These are phyloP conservation scores for Xenopus borealis DNA, from an alignment of 2,113 vertebrate species.

Conservation along the genomic window DNA sequence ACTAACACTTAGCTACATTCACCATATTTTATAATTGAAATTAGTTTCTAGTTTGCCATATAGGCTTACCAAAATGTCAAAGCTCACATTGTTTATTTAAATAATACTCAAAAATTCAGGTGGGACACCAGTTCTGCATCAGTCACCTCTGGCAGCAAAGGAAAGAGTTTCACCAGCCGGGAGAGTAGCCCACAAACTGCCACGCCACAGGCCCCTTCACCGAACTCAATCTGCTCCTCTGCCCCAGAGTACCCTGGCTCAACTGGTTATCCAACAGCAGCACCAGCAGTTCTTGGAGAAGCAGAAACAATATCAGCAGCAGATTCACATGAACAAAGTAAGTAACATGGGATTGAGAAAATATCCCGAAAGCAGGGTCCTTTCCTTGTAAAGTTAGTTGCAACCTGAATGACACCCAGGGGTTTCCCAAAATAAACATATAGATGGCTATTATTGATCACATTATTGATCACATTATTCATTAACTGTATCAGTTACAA, in stretches of 20 bases:
- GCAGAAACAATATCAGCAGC: constrained; percentile 95
- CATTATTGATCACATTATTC: neutral
- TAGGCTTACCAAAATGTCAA: too few species aligned
- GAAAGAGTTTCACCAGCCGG: constrained; percentile 77
- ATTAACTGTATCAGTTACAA: too few species aligned
- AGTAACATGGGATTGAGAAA: constrained; percentile 32
- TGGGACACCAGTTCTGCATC: constrained; percentile 79
- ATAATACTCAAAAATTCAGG: constrained; percentile 48
- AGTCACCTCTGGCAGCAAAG: constrained; percentile 84
- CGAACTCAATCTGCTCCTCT: constrained; percentile 94
- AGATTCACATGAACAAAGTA: constrained; percentile 97
- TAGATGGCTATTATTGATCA: neutral
- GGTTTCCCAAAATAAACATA: neutral
- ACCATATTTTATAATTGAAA: too few species aligned
- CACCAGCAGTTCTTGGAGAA: constrained; percentile 97
- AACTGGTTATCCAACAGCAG: constrained; percentile 96
- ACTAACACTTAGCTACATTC: too few species aligned
- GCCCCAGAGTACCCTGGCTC: constrained; percentile 92
- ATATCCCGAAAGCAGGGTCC: too few species aligned
- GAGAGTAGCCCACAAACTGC: constrained; percentile 80
- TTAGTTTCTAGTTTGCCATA: too few species aligned
- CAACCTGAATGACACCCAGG: neutral
- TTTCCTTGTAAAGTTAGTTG: neutral
- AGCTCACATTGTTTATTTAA: too few species aligned
- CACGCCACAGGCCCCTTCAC: constrained; percentile 91